Evolutionary conservation across 2,113 vertebrate genomes (phyloP).

Genomic region (Datnioides undecimradiatus): DNA sequence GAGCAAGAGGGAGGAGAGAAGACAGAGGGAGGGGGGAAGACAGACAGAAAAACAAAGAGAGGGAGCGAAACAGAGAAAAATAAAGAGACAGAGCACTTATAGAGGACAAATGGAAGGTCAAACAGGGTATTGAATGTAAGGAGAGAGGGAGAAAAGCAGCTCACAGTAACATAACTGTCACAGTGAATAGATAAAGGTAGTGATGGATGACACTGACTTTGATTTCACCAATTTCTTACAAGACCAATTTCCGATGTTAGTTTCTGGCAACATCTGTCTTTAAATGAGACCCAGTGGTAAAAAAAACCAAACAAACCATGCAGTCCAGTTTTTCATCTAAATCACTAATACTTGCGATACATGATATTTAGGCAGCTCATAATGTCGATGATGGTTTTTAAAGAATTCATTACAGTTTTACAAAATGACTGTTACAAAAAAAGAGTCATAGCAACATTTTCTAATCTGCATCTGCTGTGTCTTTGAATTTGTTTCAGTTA

Average conservation of each 20-base stretch:
- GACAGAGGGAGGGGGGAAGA: slow-evolving; percentile 20
- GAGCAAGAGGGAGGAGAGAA: slow-evolving; percentile 38
- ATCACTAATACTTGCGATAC: slow-evolving; percentile 1
- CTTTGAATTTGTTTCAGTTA: neutral
- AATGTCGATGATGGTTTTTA: neutral
- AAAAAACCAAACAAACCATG: neutral
- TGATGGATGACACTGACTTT: slow-evolving; percentile 36
- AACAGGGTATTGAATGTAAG: slow-evolving; percentile 42
- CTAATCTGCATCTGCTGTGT: neutral
- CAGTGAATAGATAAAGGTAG: slow-evolving; percentile 46
- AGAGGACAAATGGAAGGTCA: slow-evolving; percentile 77
- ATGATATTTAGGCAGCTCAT: neutral
- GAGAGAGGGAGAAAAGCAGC: slow-evolving; percentile 11
- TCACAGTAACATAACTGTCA: slow-evolving; percentile 31
- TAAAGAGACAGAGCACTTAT: slow-evolving; percentile 57
- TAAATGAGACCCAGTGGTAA: neutral
- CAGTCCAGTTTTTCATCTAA: neutral
- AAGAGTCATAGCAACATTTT: neutral
- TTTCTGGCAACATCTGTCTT: neutral
- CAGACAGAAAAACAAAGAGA: slow-evolving; percentile 48
- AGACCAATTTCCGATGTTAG: slow-evolving; percentile 22
- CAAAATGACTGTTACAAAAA: neutral
- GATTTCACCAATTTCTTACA: slow-evolving; percentile 32
- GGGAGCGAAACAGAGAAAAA: slow-evolving; percentile 35
- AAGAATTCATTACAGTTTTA: too few relatives aligned